Base-by-base conservation (phyloP, 2,113 vertebrate species). In the Elgaria multicarinata region DNA sequence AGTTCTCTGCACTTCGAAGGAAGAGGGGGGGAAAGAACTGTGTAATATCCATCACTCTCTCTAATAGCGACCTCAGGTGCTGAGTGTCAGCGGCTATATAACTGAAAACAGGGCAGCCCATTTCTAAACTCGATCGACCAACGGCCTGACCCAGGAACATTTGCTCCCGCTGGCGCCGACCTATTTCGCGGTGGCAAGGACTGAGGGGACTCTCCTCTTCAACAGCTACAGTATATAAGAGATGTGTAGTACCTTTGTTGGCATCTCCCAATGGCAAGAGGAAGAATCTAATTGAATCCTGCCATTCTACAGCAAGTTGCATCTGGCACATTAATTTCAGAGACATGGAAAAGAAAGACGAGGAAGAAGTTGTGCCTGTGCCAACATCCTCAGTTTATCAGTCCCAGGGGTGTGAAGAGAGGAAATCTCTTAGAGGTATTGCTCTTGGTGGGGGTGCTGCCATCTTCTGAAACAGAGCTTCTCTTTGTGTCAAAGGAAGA, bases 1-100 rank as follows among this genome's bases (percentile, higher is more conserved):
- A 91, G 62, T 87, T 91, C 77, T 90, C 67, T 90, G 90, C 88
- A 88, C 64, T 89, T n/a, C 87, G 66, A 92, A 92, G 76, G 87
- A 50, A 39, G 28, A 24, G 53, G 55, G 53, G 55, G 16, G 39
- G 86, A 92, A 79, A 31, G 58, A 16, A 66, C 4, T 44, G 20
- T 64, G 81, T 24, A 82, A 64, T 66, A 80, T 58, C 16, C 22
- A 58, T 16, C 50, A 82, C 12, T 64, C 58, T 20, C 22, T 69
- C 8, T 64, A 83, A 83, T 42, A 42, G 36, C 9, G 22, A 26
- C 24, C 58, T 64, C 55, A 39, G 12, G 22, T 6, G 36, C 22
- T 42, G 58, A 66, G 39, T 44, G 36, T 22, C 4, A 22, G 6
- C 0, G 36, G 58, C 81, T 66, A 28, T 83, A 13, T 42, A 83